Evolutionary conservation across 2,113 vertebrate species (phyloP), one percentile per base, ranked within the genome.

Genomic region (Centropus unirufus): DNA sequence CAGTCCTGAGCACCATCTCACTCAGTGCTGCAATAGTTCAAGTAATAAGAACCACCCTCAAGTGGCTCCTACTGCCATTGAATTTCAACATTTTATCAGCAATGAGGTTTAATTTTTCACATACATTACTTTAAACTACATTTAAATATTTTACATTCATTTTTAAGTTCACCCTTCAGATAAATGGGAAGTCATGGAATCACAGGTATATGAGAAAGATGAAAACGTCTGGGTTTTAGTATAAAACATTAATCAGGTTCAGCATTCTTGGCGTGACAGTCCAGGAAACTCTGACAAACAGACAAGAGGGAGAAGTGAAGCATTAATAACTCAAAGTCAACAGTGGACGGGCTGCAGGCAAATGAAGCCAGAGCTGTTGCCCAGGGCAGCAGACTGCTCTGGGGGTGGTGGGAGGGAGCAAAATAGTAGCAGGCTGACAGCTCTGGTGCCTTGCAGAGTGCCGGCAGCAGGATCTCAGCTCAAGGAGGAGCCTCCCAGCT

Each of bases 281-380:
- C 73, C 92, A 78, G 89, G 92, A 97, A 95, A 96, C 70, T 93
- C 72, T 90, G 91, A 93, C 75, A 69, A 62, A 66, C 34, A 63
- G 69, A 40, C 57, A 19, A 51, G 77, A 77, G 32, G 68, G 72
- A 77, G 81, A 93, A 94, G 20, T 3, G 29, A 86, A 88, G 61
- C 23, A 7, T 92, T 92, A 81, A 87, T 61, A 87, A 83, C 39
- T 82, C 72, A 14, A n/a, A 86, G 63, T 55, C 59, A 92, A 9
- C 55, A 36, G 20, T 5, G 59, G 46, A 59, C 83, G 73, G 75
- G 52, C 83, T 9, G 3, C 1, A 66, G 72, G 64, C 24, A n/a
- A 82, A 36, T 0, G 9, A 54, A 80, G 63, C 26, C 23, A 2
- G 78, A 73, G 82, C 46, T 66, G 73, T 76, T 42, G 51, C 85